Conservation (phyloP, 37 sponge, comb jelly and placozoan species). For the Ephydatia muelleri region DNA sequence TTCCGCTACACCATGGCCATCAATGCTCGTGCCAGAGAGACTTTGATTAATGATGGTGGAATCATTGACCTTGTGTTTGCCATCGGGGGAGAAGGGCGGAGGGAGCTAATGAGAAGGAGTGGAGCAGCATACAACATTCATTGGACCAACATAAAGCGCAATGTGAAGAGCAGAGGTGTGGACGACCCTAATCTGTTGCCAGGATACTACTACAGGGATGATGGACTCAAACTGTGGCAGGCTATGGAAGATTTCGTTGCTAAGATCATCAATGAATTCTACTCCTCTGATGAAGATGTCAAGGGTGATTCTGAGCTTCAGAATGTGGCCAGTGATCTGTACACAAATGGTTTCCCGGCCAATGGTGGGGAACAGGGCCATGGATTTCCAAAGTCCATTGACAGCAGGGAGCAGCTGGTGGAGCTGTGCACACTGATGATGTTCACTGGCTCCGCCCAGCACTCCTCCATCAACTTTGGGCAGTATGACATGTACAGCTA, state of each 20-base stretch:
- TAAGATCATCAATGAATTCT: conserved; percentile 40
- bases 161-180: conserved; percentile 58
- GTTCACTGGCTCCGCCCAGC: conserved; percentile 61
- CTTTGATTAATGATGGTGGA: conserved; percentile 48
- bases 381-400: conserved; percentile 45
- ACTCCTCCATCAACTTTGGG: conserved; percentile 78
- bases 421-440: conserved; percentile 61
- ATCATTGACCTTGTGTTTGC: conserved; percentile 42
- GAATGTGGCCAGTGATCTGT: conserved; percentile 34
- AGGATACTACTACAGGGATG: conserved; percentile 79
- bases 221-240: conserved; percentile 65
- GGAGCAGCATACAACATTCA: conserved; percentile 20
- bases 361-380: conserved; percentile 15
- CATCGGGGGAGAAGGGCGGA: conserved; percentile 56
- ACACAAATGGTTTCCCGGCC: conserved; percentile 43
- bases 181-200: conserved; percentile 58
- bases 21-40: conserved; percentile 46
- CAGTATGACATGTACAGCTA: conserved; percentile 63
- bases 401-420: conserved; percentile 33
- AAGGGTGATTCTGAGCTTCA: conserved; percentile 44
- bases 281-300: conserved; percentile 56
- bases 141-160: conserved; percentile 19
- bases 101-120: conserved; percentile 12
- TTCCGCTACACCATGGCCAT: conserved; percentile 69
- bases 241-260: conserved; percentile 45